Percentiles rank a stretch among this genome's conserved stretches.
Evolutionary conservation across 2,888 invertebrate species (phyloP).

Genomic region (Xestoiulus laeticollis): DNA sequence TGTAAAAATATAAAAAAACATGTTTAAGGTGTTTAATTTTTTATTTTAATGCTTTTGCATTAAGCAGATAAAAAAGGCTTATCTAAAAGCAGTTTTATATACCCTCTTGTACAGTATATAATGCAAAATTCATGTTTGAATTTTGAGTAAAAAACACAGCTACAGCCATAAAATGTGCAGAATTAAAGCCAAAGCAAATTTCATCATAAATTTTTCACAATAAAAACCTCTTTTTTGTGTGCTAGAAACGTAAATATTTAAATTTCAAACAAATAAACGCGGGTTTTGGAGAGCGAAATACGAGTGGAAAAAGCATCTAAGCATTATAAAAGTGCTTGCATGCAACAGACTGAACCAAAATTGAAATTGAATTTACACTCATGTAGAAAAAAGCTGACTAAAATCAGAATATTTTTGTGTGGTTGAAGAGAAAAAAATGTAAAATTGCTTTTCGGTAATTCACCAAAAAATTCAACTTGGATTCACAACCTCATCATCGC

Average conservation of each 20-base stretch:
- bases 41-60: not conserved
- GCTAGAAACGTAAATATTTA: slow-evolving; percentile 37
- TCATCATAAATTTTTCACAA: not conserved
- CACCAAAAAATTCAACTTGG: too few relatives aligned
- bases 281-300: too few relatives aligned
- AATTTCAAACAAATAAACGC: not conserved
- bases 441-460: too few relatives aligned
- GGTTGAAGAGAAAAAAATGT: not conserved
- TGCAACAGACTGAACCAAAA: not conserved
- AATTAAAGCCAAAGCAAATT: not conserved
- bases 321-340: slow-evolving; percentile 14
- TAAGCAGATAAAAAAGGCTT: not conserved
- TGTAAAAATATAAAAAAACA: not conserved
- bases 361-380: not conserved
- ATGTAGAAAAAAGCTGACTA: not conserved
- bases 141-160: not conserved
- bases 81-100: not conserved
- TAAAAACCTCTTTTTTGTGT: not conserved
- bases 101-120: not conserved
- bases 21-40: not conserved
- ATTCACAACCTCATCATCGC: too few relatives aligned
- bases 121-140: not conserved
- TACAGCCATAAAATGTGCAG: not conserved
- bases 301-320: not conserved
- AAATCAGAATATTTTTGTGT: not conserved